Evolutionary conservation across 2,797 vertebrate species (phyloP).

Genomic region (Monodelphis domestica): DNA sequence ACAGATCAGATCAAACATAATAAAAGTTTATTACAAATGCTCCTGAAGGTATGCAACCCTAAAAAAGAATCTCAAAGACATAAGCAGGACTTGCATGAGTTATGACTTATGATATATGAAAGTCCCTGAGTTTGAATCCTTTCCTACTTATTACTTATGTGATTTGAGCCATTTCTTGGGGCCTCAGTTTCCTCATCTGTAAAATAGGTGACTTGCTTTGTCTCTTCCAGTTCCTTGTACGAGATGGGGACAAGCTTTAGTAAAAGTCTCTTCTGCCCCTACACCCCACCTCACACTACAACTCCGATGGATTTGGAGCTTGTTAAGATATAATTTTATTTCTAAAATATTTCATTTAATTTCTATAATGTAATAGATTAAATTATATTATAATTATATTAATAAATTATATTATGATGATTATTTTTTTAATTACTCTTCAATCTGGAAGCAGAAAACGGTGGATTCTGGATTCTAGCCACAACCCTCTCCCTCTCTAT

Average conservation of each 20-base stretch:
- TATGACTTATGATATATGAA: not conserved
- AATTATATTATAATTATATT: too few species aligned
- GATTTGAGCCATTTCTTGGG: not conserved
- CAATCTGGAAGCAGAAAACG: constrained; percentile 72
- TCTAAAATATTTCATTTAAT: too few species aligned
- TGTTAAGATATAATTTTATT: constrained; percentile 65
- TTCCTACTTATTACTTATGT: not conserved
- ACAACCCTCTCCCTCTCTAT: constrained; percentile 59
- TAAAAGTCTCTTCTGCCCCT: constrained; percentile 46
- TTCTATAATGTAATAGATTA: too few species aligned
- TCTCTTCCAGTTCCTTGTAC: constrained; percentile 67
- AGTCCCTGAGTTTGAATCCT: not conserved
- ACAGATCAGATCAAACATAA: not conserved
- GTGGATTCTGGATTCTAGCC: constrained; percentile 66
- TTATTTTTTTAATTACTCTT: constrained; percentile 55
- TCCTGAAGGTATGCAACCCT: not conserved
- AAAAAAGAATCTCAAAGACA: not conserved
- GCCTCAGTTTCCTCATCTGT: not conserved
- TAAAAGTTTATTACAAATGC: not conserved
- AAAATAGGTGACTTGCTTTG: constrained; percentile 36
- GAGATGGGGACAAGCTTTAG: constrained; percentile 61
- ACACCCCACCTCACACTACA: constrained; percentile 43
- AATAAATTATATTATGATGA: too few species aligned
- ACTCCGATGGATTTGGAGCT: constrained; percentile 43
- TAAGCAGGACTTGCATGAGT: not conserved